Base-by-base conservation (phyloP, 64 coral and sea anemone species). In the Hydrozoanthus tunicans region DNA sequence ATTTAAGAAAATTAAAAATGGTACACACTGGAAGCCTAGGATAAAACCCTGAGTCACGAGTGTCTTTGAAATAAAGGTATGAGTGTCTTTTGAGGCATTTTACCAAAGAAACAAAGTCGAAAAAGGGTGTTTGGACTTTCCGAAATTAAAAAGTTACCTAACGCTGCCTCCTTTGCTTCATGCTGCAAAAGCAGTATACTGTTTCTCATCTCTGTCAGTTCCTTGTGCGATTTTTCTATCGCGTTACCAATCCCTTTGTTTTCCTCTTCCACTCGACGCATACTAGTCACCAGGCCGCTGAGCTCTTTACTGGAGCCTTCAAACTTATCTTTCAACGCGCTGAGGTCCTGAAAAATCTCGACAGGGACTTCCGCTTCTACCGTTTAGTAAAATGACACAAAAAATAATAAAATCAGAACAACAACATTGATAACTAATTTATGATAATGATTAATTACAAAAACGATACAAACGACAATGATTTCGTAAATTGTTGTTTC, bases 161-260 rank as follows among this genome's bases (percentile, higher is more conserved):
- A 27, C 13, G 78, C 58, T 12, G 55, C 78, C 11, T 81, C 78
- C 56, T 74, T 56, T 56, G 55, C 12, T 57, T 88, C 84, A 2
- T 88, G 84, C 74, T 88, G 84, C 25, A 88, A 88, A 15, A 88
- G 68, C 55, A 88, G 74, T 59, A 88, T 58, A 24, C 61, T 88
- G 84, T 73, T 75, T 75, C 84, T 73, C 68, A 88, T 73, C n/a
- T 74, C 84, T 6, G 55, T 56, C 5, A 88, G 56, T 7, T 88
- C 84, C 43, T 88, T 88, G 17, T 88, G 84, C 10, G 68, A 73
- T 56, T 88, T 25, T 88, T 88, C 23, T 24, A 73, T 59, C 84
- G 25, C 53, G 20, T 53, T 74, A 54, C 67, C 84, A 58, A 88
- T 88, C 23, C 26, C 84, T 59, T 88, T 88, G 69, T 74, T 88